phyloP scores from a whole-genome alignment of 2,888 invertebrate species.

The Heliothis peltigera region DNA sequence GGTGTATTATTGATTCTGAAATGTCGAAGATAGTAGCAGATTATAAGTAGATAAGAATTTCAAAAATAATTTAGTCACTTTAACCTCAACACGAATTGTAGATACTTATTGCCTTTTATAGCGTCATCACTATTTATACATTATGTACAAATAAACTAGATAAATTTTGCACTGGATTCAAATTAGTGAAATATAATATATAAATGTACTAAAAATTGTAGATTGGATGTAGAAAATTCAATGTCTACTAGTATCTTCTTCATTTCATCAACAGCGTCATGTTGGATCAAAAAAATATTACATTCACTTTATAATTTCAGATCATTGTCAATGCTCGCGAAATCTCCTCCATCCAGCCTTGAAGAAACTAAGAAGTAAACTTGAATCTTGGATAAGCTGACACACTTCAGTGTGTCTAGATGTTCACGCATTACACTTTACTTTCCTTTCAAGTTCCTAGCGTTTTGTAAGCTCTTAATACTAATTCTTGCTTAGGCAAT shows the following conservation, averaged over 20 bases:
- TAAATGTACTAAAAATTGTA: conserved; percentile 2
- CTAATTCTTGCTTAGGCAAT: conserved; percentile 56
- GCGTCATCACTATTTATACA: not conserved
- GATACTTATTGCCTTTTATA: not conserved
- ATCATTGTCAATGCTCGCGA: conserved; percentile 84
- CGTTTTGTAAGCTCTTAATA: conserved; percentile 51
- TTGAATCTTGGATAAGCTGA: conserved; percentile 30
- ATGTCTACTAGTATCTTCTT: conserved; percentile 43
- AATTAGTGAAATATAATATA: not conserved
- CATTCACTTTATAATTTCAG: conserved; percentile 72
- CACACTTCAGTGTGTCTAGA: conserved; percentile 28
- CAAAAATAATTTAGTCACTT: conserved; percentile 3
- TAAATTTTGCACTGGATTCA: not conserved
- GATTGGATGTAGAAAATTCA: not conserved
- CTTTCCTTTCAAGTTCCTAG: conserved; percentile 58
- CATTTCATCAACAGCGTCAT: conserved; percentile 24
- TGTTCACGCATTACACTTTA: conserved; percentile 38
- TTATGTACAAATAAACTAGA: not conserved
- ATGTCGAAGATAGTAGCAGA: conserved; percentile 44
- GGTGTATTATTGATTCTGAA: conserved; percentile 36
- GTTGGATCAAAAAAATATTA: not conserved
- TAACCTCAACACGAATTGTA: not conserved
- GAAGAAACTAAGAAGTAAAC: conserved; percentile 82
- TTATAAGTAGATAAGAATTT: not conserved
- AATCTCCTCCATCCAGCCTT: conserved; percentile 82